These are phyloP conservation scores for Brachyhypopomus occidentalis DNA, from an alignment of 2,113 vertebrate species.

Conservation along the genomic window DNA sequence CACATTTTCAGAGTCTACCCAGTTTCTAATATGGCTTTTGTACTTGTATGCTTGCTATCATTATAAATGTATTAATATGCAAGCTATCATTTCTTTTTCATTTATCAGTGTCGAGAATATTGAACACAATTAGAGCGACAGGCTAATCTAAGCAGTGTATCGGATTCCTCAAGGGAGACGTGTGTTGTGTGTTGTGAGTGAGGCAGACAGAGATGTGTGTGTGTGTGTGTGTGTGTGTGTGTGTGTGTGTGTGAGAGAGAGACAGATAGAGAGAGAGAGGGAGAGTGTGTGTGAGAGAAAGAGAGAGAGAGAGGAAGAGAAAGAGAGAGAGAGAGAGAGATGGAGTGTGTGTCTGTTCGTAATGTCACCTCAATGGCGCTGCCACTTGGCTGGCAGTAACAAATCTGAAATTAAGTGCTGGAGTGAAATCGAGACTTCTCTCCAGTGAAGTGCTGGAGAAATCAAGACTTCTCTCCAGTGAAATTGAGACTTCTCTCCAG, in stretches of 20 bases:
- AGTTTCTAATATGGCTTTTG: conserved; percentile 37
- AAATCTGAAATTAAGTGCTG: conserved; percentile 74
- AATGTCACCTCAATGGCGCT: conserved; percentile 60
- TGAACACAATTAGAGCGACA: conserved; percentile 46
- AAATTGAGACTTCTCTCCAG: conserved; percentile 73
- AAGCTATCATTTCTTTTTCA: conserved; percentile 61
- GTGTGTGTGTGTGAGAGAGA: conserved; percentile 1
- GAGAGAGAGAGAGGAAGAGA: not conserved
- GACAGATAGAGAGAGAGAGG: conserved; percentile 13
- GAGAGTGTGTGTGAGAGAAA: conserved; percentile 53
- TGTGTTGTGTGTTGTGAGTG: conserved; percentile 39
- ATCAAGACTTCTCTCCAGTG: conserved; percentile 59
- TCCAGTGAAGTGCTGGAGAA: conserved; percentile 60
- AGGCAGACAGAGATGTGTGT: not conserved
- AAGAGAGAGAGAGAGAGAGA: conserved; percentile 32
- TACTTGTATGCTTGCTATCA: conserved; percentile 49
- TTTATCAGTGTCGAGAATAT: conserved; percentile 53
- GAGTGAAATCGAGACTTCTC: conserved; percentile 67
- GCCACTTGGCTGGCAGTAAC: conserved; percentile 65
- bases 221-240: not conserved
- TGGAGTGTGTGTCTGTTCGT: conserved; percentile 60
- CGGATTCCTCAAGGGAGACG: conserved; percentile 63
- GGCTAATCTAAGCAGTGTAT: conserved; percentile 52
- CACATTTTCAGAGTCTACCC: conserved; percentile 21
- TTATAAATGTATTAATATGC: conserved; percentile 53